phyloP scores from a whole-genome alignment of 2,113 vertebrate genomes.

The Stercorarius parasiticus region DNA sequence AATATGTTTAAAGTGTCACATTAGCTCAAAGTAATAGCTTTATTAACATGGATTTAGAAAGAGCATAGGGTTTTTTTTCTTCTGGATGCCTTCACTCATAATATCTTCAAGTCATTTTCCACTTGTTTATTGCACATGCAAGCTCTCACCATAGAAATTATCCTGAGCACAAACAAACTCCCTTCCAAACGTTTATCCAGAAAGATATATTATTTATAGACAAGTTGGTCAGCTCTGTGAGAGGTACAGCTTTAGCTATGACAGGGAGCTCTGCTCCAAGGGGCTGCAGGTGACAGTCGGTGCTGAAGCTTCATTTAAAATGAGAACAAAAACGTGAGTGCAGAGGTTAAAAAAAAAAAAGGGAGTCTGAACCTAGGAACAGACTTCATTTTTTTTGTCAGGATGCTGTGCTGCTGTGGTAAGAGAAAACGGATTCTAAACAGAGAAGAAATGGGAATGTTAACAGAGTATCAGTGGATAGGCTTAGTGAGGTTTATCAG shows the following conservation, averaged over 20 bases:
- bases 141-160: neutral
- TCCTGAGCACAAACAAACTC: neutral
- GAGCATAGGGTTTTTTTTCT: neutral
- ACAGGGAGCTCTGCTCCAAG: neutral
- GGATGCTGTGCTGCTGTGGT: neutral
- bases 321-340: neutral
- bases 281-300: neutral
- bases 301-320: neutral
- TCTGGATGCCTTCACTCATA: neutral
- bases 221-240: neutral
- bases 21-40: neutral
- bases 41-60: neutral
- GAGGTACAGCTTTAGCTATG: neutral
- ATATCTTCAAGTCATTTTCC: neutral
- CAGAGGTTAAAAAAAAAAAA: neutral
- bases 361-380: neutral
- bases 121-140: neutral
- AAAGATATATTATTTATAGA: neutral
- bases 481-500: slow-evolving; percentile 58
- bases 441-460: slow-evolving; percentile 26
- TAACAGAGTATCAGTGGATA: slow-evolving; percentile 33
- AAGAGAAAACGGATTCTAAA: neutral
- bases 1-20: neutral
- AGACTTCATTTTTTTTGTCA: neutral
- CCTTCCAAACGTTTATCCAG: neutral